phyloP scores from a whole-genome alignment of 92 coral and sea anemone genomes.

The Siderastrea radians region DNA sequence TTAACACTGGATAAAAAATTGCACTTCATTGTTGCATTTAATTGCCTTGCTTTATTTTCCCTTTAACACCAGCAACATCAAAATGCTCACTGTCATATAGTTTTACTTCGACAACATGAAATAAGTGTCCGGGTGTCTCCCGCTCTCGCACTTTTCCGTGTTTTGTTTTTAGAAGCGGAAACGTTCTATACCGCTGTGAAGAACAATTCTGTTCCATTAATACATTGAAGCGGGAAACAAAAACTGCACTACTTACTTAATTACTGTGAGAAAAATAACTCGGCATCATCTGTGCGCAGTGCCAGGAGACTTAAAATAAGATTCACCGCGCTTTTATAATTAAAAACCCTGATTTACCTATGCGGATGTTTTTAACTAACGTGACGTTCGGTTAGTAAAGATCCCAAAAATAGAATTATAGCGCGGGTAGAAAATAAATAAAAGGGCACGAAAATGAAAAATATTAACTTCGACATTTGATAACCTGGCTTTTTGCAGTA shows the following conservation, averaged over 20 bases:
- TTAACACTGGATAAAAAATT: no score
- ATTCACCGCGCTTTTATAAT: not conserved
- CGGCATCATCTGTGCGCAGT: not conserved
- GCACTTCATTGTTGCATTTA: no score
- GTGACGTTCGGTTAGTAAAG: not conserved
- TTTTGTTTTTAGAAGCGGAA: no score
- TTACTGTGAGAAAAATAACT: conserved; percentile 26
- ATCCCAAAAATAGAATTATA: not conserved
- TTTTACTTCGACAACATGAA: no score
- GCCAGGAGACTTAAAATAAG: not conserved
- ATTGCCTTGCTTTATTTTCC: no score
- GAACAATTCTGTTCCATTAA: no score
- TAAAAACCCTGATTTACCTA: not conserved
- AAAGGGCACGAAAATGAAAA: not conserved
- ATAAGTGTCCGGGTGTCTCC: no score
- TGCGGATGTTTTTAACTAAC: no score
- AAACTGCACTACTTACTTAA: not conserved
- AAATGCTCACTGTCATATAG: no score
- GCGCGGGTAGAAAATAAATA: not conserved
- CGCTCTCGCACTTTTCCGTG: not conserved
- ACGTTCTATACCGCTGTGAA: no score
- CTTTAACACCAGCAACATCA: no score
- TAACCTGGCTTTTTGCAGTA: no score
- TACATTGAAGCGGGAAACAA: not conserved
- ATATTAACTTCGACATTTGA: not conserved